A percentile compares a stretch with the other conserved stretches of the same genome.
phyloP scores from a whole-genome alignment of 1,140 invertebrate genomes.

The Cyclina sinensis region DNA sequence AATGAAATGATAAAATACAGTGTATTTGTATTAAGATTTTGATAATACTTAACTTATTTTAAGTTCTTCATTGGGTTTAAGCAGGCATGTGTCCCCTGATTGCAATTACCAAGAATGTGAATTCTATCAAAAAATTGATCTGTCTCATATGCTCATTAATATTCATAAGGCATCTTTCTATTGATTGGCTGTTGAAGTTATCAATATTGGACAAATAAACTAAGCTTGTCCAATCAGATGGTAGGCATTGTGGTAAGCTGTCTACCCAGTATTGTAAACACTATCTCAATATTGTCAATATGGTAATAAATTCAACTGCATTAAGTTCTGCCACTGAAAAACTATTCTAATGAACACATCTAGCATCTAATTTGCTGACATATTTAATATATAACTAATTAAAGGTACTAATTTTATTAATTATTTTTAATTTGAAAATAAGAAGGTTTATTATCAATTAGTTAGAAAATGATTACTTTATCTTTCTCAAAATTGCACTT shows the following conservation, averaged over 20 bases:
- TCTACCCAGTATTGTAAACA: not conserved
- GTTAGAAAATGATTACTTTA: not conserved
- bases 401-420: conserved; percentile 10
- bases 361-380: not conserved
- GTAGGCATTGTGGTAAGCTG: not conserved
- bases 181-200: conserved; percentile 25
- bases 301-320: not conserved
- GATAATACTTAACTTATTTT: no score
- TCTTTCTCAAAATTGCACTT: no score
- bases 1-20: no score
- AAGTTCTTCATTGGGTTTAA: no score
- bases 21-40: no score
- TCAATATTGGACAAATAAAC: conserved; percentile 39
- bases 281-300: conserved; percentile 7
- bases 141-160: conserved; percentile 10
- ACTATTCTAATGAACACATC: conserved; percentile 1
- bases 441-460: not conserved
- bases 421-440: no score
- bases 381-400: not conserved
- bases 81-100: not conserved
- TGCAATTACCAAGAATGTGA: conserved; percentile 1
- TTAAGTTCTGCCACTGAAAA: not conserved
- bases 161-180: conserved; percentile 23
- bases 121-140: not conserved
- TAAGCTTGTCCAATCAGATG: conserved; percentile 20